Conservation (phyloP, 2,797 vertebrate genomes). For the Pantherophis vulpinus region DNA sequence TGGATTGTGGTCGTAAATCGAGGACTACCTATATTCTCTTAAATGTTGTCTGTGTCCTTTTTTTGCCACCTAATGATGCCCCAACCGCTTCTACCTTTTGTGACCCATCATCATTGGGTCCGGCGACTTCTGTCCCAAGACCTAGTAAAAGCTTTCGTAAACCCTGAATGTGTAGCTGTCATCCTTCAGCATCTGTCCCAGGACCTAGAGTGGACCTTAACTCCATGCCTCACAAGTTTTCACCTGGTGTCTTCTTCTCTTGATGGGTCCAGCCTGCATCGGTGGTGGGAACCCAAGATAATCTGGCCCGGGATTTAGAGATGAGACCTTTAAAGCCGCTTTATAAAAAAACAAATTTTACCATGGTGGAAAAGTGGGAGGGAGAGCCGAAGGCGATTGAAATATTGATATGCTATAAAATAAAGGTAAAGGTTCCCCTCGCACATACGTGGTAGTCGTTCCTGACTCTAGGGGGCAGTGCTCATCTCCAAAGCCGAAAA, state of each 20-base stretch:
- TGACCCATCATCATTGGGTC: not conserved
- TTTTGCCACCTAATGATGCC: not conserved
- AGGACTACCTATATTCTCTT: not conserved
- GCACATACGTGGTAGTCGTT: too few relatives aligned
- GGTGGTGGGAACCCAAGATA: not conserved
- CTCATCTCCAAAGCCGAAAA: too few relatives aligned
- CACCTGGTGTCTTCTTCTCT: not conserved
- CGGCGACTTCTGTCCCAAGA: not conserved
- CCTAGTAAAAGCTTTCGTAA: not conserved
- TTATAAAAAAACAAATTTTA: not conserved
- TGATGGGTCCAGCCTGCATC: not conserved
- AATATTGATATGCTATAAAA: too few relatives aligned
- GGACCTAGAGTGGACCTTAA: not conserved
- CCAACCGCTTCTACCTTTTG: not conserved
- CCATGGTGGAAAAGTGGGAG: not conserved
- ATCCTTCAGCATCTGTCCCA: not conserved
- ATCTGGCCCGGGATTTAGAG: not conserved
- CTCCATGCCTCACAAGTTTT: not conserved
- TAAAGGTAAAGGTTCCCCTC: too few relatives aligned
- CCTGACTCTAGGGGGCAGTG: too few relatives aligned
- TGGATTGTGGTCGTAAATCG: not conserved
- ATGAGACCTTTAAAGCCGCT: not conserved
- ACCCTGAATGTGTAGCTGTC: not conserved
- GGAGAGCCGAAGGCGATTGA: not conserved
- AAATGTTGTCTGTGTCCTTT: not conserved